Conservation (phyloP, 2,797 vertebrate genomes). For the Cryptoprocta ferox region DNA sequence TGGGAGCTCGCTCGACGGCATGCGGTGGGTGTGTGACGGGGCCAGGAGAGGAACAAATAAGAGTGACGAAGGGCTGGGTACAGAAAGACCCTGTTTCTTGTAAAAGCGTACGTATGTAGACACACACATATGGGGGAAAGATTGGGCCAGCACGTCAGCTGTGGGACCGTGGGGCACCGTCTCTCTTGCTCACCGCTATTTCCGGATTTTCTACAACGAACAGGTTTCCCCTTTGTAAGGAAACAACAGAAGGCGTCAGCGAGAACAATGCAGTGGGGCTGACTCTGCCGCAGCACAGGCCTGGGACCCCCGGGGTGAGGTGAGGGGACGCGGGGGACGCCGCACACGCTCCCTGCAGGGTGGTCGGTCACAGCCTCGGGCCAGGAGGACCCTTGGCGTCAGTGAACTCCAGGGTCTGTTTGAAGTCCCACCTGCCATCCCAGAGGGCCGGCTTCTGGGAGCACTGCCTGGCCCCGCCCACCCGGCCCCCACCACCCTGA, state of each 20-base stretch:
- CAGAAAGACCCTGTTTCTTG: not conserved
- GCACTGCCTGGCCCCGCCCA: rapidly evolving
- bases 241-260: not conserved
- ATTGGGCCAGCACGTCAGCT: not conserved
- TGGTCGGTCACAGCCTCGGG: not conserved
- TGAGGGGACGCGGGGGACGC: not conserved
- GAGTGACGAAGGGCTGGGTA: not conserved
- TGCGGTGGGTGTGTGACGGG: rapidly evolving
- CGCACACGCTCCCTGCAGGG: not conserved
- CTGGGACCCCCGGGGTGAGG: not conserved
- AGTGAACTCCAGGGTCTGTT: not conserved
- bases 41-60: not conserved
- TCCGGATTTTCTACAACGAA: not conserved
- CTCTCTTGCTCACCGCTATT: not conserved
- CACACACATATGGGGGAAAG: too few species aligned
- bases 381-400: not conserved
- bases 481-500: not conserved
- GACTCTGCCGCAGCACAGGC: rapidly evolving
- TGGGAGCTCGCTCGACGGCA: rapidly evolving
- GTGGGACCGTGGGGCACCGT: not conserved
- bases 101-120: not conserved
- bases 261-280: rapidly evolving
- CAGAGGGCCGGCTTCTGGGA: not conserved
- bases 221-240: not conserved
- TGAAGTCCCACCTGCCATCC: not conserved